Base-by-base conservation (phyloP, 2,797 vertebrate genomes). In the Apogon hyalosoma region DNA sequence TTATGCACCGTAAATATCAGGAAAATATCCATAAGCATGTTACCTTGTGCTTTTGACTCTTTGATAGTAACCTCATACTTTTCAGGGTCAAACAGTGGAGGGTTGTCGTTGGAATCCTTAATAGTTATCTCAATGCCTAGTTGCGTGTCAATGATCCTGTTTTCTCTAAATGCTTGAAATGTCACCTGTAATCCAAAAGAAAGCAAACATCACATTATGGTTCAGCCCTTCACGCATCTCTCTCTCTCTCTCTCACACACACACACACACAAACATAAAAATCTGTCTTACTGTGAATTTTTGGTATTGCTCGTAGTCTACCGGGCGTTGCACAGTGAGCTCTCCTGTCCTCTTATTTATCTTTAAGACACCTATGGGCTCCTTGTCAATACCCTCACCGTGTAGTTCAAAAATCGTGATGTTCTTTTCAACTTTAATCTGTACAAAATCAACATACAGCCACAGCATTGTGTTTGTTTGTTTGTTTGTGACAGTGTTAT, bases 11-110 rank as follows among this genome's bases (percentile, higher is more conserved):
- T 2, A 11, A 3, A 9, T 4, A 49, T 39, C 1, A 42, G 36
- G 7, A 39, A 56, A 42, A 7, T 24, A 0, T 38, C 11, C n/a
- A 38, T 19, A 0, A 36, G 2, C 7, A 12, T 18, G 15, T 75
- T 83, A 94, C 94, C 92, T 90, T 94, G 93, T 50, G 0, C 0
- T 3, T 19, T 36, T 46, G 83, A 86, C 73, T 95, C 93, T 0
- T 77, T 31, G 13, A 92, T n/a, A 11, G 0, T 57, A 40, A 54
- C 4, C 4, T 58, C 0, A 12, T 90, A 91, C 0, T 0, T 2
- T 0, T 47, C 4, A 0, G 0, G 0, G 0, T 42, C 14, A 76
- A 93, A 95, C n/a, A 2, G 1, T 3, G 93, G 94, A 3, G 83
- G 0, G 19, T 93, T 58, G 72, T 95, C 94, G 62, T 95, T 94